Conservation (phyloP, 2,888 invertebrate species). For the Zhengitettix transpicula region DNA sequence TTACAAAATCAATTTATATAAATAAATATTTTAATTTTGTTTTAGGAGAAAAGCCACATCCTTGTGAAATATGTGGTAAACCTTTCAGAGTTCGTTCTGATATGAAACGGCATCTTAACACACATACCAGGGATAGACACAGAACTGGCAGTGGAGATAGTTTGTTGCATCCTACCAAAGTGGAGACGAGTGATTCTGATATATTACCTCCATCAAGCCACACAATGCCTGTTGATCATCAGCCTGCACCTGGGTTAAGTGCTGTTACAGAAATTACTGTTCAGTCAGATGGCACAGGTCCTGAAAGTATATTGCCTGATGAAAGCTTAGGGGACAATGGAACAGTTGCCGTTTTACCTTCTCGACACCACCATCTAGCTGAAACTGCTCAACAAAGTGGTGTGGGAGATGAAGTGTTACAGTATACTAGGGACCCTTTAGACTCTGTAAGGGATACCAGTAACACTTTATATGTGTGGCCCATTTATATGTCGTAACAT, state of each 20-base stretch:
- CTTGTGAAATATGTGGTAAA: conserved; percentile 59
- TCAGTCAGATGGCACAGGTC: conserved; percentile 3
- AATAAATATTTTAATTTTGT: conserved; percentile 6
- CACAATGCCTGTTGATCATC: conserved; percentile 3
- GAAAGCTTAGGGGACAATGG: conserved; percentile 13
- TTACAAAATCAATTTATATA: not conserved
- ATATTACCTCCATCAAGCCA: not conserved
- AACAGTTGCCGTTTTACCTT: not conserved
- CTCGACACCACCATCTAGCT: conserved; percentile 1
- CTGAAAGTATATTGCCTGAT: conserved; percentile 14
- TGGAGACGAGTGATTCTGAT: not conserved
- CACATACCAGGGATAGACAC: conserved; percentile 33
- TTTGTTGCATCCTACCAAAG: no score
- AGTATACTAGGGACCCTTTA: conserved; percentile 23
- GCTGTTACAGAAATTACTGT: conserved; percentile 10
- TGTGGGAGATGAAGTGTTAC: conserved; percentile 14
- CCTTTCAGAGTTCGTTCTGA: conserved; percentile 70
- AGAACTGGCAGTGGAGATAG: not conserved
- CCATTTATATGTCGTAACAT: conserved; percentile 19
- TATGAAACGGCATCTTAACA: conserved; percentile 61
- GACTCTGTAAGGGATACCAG: conserved; percentile 25
- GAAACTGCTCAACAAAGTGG: conserved; percentile 11
- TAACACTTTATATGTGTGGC: conserved; percentile 29
- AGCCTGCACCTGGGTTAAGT: conserved; percentile 5
- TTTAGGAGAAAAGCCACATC: conserved; percentile 58